Evolutionary conservation across 2,888 invertebrate species (phyloP).

Genomic region (Epicampocera succincta): DNA sequence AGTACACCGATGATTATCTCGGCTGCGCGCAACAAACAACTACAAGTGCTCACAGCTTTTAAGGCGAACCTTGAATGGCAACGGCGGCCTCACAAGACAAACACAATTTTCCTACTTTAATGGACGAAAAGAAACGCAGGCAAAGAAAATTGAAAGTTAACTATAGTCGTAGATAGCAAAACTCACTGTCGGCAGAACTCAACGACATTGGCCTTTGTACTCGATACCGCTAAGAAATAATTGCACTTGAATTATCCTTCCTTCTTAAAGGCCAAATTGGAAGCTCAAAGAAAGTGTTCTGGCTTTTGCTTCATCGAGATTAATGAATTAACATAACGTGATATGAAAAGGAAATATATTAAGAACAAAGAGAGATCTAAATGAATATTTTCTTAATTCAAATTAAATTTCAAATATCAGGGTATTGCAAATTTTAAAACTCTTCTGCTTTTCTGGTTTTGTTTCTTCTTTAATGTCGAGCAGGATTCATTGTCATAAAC

Average conservation of each 20-base stretch:
- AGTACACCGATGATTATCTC: too few species aligned
- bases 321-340: background rate
- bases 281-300: conserved; percentile 22
- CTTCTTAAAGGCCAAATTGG: conserved; percentile 11
- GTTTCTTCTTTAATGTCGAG: background rate
- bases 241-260: conserved; percentile 49
- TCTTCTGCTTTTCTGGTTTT: background rate
- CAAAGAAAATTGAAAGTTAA: too few species aligned
- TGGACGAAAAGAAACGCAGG: too few species aligned
- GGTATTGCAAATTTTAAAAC: conserved; percentile 18
- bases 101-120: too few species aligned
- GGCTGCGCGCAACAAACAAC: too few species aligned
- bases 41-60: too few species aligned
- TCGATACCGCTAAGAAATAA: conserved; percentile 45
- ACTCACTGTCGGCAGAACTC: background rate
- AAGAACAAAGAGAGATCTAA: conserved; percentile 11
- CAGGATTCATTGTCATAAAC: conserved; percentile 39
- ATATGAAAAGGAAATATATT: background rate
- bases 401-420: conserved; percentile 21
- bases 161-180: background rate
- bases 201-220: conserved; percentile 2
- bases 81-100: too few species aligned
- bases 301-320: conserved; percentile 36
- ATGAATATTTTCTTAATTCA: conserved; percentile 43
- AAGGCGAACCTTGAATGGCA: too few species aligned